Evolutionary conservation across 2,797 vertebrate genomes (phyloP).

Genomic region (Lerista edwardsae): DNA sequence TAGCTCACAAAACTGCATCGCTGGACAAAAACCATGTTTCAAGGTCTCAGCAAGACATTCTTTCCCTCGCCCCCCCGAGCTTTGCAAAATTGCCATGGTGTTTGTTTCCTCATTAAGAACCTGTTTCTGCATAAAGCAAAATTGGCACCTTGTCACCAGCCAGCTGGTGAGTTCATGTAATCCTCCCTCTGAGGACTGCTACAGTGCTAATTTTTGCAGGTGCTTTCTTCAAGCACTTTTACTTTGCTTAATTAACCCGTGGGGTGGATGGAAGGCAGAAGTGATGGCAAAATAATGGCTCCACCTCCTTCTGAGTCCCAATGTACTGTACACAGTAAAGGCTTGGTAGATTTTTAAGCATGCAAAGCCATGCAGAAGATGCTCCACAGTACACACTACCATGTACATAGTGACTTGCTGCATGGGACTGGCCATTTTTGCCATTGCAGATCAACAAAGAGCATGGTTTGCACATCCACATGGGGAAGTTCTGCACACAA

Average conservation of each 20-base stretch:
- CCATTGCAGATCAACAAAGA: background rate
- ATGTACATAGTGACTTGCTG: background rate
- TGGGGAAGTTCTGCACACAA: background rate
- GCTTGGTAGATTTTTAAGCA: background rate
- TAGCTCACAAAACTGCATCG: background rate
- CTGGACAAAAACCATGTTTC: background rate
- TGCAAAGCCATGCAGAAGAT: background rate
- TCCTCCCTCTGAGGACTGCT: slow-evolving; percentile 6
- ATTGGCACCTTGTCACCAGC: background rate
- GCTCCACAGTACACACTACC: background rate
- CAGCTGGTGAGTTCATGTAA: background rate
- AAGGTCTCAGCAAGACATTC: background rate
- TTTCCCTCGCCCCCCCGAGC: background rate
- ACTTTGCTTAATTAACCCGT: slow-evolving; percentile 11
- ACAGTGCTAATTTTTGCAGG: slow-evolving; percentile 11
- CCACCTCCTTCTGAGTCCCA: slow-evolving; percentile 35
- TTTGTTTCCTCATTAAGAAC: slow-evolving; percentile 3
- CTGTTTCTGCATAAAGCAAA: background rate
- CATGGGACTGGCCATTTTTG: background rate
- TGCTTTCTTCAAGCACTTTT: slow-evolving; percentile 31
- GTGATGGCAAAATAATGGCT: slow-evolving; percentile 13
- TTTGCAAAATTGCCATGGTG: background rate
- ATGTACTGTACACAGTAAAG: background rate
- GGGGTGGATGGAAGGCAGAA: slow-evolving; percentile 44
- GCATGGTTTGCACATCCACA: background rate